These are phyloP conservation scores for Cephonodes hylas DNA, from an alignment of 2,888 invertebrate genomes.

Conservation along the genomic window DNA sequence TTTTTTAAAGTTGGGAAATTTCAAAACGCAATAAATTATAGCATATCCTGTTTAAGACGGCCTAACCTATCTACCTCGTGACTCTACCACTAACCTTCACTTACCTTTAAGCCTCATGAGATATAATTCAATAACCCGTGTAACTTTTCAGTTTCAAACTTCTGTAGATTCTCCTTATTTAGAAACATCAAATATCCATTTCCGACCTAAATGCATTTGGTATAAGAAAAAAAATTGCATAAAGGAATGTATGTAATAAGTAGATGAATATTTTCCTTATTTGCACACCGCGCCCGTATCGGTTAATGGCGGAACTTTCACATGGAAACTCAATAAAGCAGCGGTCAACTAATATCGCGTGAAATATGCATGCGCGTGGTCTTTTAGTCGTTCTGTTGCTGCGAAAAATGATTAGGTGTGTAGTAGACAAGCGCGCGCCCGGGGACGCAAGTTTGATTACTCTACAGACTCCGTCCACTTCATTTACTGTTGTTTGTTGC, in stretches of 20 bases:
- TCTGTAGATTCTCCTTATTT: too few relatives aligned
- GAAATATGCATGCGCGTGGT: slow-evolving; percentile 72
- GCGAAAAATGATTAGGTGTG: slow-evolving; percentile 76
- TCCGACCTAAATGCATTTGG: neutral
- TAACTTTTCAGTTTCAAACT: too few relatives aligned
- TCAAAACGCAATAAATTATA: too few relatives aligned
- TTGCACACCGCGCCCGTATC: slow-evolving; percentile 41
- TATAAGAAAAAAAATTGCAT: neutral
- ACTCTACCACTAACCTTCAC: too few relatives aligned
- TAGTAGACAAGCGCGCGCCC: slow-evolving; percentile 55
- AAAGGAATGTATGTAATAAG: slow-evolving; percentile 21
- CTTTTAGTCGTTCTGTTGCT: slow-evolving; percentile 58
- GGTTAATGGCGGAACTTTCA: slow-evolving; percentile 58
- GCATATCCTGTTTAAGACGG: too few relatives aligned
- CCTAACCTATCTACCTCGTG: too few relatives aligned
- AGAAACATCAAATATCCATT: neutral
- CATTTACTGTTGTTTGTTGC: slow-evolving; percentile 67
- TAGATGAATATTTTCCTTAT: slow-evolving; percentile 40
- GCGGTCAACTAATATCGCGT: slow-evolving; percentile 65
- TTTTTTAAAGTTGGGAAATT: too few relatives aligned
- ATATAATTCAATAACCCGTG: too few relatives aligned
- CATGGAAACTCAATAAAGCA: slow-evolving; percentile 64
- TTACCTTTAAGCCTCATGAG: too few relatives aligned
- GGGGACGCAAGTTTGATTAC: slow-evolving; percentile 77
- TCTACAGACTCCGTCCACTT: slow-evolving; percentile 58